Percentiles rank a stretch among this genome's conserved stretches.
These are phyloP conservation scores for Phortica variegata DNA, from an alignment of 1,140 invertebrate genomes.

Conservation along the genomic window DNA sequence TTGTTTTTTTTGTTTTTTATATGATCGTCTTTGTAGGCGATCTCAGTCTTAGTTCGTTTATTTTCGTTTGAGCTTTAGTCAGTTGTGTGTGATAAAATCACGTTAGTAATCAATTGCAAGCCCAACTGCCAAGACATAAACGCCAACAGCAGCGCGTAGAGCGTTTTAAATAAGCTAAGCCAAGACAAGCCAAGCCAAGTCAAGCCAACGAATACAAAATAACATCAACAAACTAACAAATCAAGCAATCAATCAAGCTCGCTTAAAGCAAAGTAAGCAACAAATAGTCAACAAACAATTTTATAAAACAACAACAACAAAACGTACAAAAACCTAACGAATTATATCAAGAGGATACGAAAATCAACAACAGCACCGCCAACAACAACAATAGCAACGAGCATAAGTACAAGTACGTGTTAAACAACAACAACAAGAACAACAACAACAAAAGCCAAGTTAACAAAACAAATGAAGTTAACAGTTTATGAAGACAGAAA, in stretches of 20 bases:
- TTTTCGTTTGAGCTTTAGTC: conserved; percentile 56
- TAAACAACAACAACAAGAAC: conserved; percentile 12
- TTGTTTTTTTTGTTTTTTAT: not conserved
- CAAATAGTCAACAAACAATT: conserved; percentile 5
- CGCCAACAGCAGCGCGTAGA: conserved; percentile 26
- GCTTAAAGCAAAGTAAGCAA: conserved; percentile 1
- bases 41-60: conserved; percentile 24
- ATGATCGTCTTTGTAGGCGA: too few relatives aligned
- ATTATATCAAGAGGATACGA: conserved; percentile 18
- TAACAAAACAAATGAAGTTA: not conserved
- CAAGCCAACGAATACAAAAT: conserved; percentile 2
- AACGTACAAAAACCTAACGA: conserved; percentile 3
- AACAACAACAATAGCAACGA: not conserved
- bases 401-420: not conserved
- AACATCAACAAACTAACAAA: conserved; percentile 1
- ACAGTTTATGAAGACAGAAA: not conserved
- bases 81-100: conserved; percentile 57
- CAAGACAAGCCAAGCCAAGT: not conserved
- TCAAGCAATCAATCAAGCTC: not conserved
- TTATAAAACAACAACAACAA: conserved; percentile 7
- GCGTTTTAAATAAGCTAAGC: conserved; percentile 10
- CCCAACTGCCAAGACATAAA: conserved; percentile 52
- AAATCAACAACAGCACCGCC: not conserved
- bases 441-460: conserved; percentile 6
- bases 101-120: conserved; percentile 57